Evolutionary conservation across 2,888 invertebrate species (phyloP).

Genomic region (Platycnemis pennipes): DNA sequence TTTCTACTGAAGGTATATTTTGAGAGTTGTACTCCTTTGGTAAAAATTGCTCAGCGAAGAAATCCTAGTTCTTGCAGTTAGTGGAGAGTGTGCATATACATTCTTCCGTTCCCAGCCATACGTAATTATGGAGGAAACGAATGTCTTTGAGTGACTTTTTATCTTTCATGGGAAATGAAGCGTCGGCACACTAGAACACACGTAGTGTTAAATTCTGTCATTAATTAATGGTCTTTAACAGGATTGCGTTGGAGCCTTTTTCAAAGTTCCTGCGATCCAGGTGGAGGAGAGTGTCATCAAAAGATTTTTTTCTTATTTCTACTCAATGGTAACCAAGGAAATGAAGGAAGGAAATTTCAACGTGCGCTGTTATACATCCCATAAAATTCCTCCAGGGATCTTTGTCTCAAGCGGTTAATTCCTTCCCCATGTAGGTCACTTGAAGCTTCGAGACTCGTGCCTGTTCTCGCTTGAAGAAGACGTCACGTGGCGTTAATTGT

Average conservation of each 20-base stretch:
- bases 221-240: not conserved
- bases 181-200: not conserved
- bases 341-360: not conserved
- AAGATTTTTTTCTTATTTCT: not conserved
- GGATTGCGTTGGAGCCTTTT: not conserved
- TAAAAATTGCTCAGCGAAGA: not conserved
- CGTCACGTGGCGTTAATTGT: conserved; percentile 20
- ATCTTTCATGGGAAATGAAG: not conserved
- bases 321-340: not conserved
- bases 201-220: not conserved
- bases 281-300: not conserved
- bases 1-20: not conserved
- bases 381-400: not conserved
- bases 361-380: not conserved
- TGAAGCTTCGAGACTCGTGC: conserved; percentile 8
- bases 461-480: not conserved
- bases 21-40: not conserved
- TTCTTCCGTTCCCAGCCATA: not conserved
- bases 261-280: not conserved
- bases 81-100: not conserved
- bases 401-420: not conserved
- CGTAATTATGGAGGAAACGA: not conserved
- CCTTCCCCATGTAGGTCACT: conserved; percentile 8
- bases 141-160: not conserved
- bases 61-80: not conserved